Conservation (phyloP, 2,888 invertebrate genomes). For the Alloplasta piceator region DNA sequence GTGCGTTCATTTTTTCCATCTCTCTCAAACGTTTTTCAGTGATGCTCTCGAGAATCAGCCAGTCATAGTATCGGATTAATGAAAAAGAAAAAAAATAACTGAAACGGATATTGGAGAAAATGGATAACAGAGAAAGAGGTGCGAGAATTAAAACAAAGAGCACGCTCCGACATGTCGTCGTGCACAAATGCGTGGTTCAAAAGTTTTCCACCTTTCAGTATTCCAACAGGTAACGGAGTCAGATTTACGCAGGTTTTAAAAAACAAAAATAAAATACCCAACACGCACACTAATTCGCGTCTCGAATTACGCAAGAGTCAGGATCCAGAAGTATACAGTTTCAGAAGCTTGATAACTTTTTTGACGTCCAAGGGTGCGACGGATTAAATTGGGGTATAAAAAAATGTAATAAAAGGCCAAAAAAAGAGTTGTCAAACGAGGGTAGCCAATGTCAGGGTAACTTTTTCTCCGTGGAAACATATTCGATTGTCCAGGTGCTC, state of each 20-base stretch:
- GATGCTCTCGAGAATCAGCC: background rate
- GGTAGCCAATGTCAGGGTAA: background rate
- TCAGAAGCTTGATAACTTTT: constrained; percentile 19
- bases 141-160: too few species aligned
- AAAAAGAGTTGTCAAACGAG: background rate
- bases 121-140: too few species aligned
- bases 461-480: background rate
- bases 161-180: too few species aligned
- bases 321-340: constrained; percentile 39
- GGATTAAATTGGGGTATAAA: background rate
- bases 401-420: background rate
- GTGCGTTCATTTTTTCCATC: background rate
- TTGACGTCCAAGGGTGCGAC: background rate
- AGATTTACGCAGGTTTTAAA: background rate
- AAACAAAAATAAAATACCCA: background rate
- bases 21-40: background rate
- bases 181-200: background rate
- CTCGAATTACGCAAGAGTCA: constrained; percentile 33
- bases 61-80: constrained; percentile 21
- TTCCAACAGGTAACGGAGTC: background rate
- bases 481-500: constrained; percentile 2
- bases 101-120: constrained; percentile 6
- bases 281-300: background rate
- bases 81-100: constrained; percentile 19
- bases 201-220: constrained; percentile 20